These are phyloP conservation scores for Euschistus heros DNA, from an alignment of 1,140 invertebrate genomes.

Conservation along the genomic window DNA sequence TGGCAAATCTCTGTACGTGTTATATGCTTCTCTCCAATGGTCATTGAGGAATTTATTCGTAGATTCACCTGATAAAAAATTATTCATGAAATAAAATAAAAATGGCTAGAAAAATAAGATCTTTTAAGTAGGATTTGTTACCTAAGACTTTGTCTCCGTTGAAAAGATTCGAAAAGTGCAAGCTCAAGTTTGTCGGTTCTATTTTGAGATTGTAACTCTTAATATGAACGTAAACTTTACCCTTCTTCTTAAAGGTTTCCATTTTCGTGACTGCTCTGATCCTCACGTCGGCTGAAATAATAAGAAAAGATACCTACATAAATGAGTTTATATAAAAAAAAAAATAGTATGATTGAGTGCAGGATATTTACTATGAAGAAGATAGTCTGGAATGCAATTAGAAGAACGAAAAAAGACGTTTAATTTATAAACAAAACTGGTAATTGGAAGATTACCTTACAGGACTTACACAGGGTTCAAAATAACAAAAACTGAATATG, in stretches of 20 bases:
- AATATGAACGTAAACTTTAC: conserved; percentile 21
- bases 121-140: conserved; percentile 6
- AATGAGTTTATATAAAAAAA: too few relatives aligned
- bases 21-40: conserved; percentile 53
- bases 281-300: conserved; percentile 26
- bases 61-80: conserved; percentile 32
- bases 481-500: too few relatives aligned
- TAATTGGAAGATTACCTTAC: too few relatives aligned
- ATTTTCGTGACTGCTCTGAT: conserved; percentile 13
- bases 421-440: too few relatives aligned
- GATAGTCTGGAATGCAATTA: too few relatives aligned
- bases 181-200: conserved; percentile 19
- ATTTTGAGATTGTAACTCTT: conserved; percentile 25
- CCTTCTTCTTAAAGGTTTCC: conserved; percentile 22
- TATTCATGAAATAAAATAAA: not conserved
- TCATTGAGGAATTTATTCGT: conserved; percentile 49
- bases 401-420: too few relatives aligned
- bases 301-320: too few relatives aligned
- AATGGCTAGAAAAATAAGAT: not conserved
- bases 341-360: too few relatives aligned
- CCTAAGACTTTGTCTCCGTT: conserved; percentile 29
- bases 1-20: conserved; percentile 49
- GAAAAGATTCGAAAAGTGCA: conserved; percentile 29
- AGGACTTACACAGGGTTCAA: too few relatives aligned
- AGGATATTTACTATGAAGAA: too few relatives aligned